Conservation (phyloP, 2,797 vertebrate species). For the Centroberyx gerrardi region DNA sequence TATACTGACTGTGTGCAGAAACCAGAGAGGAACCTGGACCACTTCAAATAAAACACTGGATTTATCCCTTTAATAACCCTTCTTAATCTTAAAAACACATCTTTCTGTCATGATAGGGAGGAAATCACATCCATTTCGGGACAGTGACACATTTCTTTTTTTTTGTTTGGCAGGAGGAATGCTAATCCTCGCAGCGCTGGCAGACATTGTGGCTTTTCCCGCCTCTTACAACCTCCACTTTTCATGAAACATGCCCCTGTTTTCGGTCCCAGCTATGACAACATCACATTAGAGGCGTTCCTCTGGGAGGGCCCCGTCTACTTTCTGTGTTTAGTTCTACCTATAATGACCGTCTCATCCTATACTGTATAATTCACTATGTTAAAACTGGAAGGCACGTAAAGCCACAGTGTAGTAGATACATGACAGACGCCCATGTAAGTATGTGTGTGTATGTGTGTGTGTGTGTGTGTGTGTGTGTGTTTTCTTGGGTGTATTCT, state of each 20-base stretch:
- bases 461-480: neutral
- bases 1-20: too few species aligned
- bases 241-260: conserved; percentile 34
- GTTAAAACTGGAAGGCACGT: conserved; percentile 79
- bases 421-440: conserved; percentile 61
- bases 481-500: neutral
- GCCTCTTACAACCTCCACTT: conserved; percentile 34
- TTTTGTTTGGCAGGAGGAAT: neutral
- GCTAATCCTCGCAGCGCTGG: neutral
- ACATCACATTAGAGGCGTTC: conserved; percentile 43
- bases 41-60: too few species aligned
- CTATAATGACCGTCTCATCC: conserved; percentile 79
- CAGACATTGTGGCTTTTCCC: conserved; percentile 19
- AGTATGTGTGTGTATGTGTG: neutral
- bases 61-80: too few species aligned
- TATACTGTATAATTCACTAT: conserved; percentile 80
- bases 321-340: conserved; percentile 50
- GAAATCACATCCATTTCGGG: conserved; percentile 11
- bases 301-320: conserved; percentile 43
- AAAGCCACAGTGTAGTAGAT: conserved; percentile 71
- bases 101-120: neutral
- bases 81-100: too few species aligned
- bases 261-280: conserved; percentile 48
- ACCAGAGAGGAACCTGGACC: too few species aligned
- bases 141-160: neutral